A percentile compares a stretch with the other conserved stretches of the same genome.
Evolutionary conservation across 2,113 vertebrate species (phyloP).

Genomic region (Erythrocercus mccallii): DNA sequence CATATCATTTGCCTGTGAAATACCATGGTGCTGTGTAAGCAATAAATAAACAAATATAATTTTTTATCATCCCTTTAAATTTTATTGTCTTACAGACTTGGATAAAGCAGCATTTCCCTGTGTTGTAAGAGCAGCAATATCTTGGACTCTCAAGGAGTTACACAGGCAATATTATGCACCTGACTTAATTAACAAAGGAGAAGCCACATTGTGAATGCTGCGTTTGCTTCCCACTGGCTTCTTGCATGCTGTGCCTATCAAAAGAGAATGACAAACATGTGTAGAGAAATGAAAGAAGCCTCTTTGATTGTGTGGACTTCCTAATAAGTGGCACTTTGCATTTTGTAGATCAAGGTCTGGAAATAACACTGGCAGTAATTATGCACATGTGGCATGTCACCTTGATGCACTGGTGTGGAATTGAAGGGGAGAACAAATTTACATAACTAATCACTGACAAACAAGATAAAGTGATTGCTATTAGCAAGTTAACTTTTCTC

Average conservation of each 20-base stretch:
- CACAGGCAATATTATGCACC: slow-evolving; percentile 22
- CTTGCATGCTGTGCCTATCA: slow-evolving; percentile 53
- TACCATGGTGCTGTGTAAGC: background rate
- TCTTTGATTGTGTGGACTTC: slow-evolving; percentile 59
- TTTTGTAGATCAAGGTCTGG: slow-evolving; percentile 55
- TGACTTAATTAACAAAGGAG: slow-evolving; percentile 60
- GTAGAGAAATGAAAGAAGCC: slow-evolving; percentile 37
- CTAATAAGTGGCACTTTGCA: slow-evolving; percentile 56
- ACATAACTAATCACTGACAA: slow-evolving; percentile 63
- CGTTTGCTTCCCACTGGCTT: slow-evolving; percentile 51
- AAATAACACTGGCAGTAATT: slow-evolving; percentile 59
- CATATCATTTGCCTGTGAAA: background rate
- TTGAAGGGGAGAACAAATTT: slow-evolving; percentile 54
- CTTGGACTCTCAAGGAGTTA: background rate
- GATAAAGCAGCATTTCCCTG: background rate
- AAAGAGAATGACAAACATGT: slow-evolving; percentile 49
- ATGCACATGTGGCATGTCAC: slow-evolving; percentile 56
- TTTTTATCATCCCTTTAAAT: background rate
- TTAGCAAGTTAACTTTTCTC: slow-evolving; percentile 63
- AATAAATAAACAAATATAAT: background rate
- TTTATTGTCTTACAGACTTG: background rate
- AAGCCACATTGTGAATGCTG: background rate
- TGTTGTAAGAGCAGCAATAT: background rate
- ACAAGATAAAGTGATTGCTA: slow-evolving; percentile 65
- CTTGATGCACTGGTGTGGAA: slow-evolving; percentile 49